Evolutionary conservation across 2,797 vertebrate genomes (phyloP).

Genomic region (Moxostoma hubbsi): DNA sequence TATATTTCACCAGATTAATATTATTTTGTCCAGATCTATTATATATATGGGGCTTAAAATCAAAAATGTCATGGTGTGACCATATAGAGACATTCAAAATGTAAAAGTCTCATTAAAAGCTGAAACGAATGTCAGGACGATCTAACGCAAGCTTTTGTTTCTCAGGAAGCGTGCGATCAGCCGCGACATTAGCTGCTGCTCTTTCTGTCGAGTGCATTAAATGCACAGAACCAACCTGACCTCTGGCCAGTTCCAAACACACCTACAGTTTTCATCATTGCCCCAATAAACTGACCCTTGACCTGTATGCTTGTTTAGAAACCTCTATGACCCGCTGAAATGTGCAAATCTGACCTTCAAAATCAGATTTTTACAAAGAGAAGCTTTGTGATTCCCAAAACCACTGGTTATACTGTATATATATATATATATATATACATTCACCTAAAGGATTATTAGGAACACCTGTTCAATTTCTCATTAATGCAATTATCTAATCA

Average conservation of each 20-base stretch:
- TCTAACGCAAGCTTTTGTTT: too few species aligned
- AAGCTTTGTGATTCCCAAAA: conserved; percentile 1
- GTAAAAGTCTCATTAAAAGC: too few species aligned
- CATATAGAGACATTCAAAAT: too few species aligned
- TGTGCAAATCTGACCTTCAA: background rate
- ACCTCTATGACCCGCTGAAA: background rate
- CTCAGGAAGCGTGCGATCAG: background rate
- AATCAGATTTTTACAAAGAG: background rate
- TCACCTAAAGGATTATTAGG: too few species aligned
- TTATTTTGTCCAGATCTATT: too few species aligned
- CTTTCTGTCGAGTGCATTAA: background rate
- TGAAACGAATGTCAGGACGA: too few species aligned
- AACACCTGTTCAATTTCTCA: too few species aligned
- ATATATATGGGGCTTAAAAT: too few species aligned
- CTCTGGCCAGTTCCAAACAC: background rate
- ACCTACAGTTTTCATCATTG: background rate
- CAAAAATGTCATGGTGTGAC: too few species aligned
- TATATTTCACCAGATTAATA: too few species aligned
- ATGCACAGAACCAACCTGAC: background rate
- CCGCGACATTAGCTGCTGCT: background rate
- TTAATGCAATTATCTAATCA: too few species aligned
- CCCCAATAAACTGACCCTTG: background rate
- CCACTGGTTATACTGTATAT: conserved; percentile 28
- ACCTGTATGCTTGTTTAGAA: background rate
- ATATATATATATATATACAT: too few species aligned